phyloP scores from a whole-genome alignment of 2,888 invertebrate species.

The Phalangium opilio region DNA sequence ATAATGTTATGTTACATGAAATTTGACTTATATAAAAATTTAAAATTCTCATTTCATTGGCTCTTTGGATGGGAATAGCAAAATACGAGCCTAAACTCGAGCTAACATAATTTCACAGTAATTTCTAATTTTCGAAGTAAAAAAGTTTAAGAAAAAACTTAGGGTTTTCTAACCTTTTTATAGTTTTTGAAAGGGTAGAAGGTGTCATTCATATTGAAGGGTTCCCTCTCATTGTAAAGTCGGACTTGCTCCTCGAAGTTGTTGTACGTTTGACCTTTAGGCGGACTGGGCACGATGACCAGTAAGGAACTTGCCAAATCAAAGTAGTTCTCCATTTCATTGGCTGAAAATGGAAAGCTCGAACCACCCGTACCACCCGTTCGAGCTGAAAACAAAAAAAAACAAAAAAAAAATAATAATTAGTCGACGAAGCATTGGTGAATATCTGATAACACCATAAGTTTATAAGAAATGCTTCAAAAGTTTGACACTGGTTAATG shows the following conservation, averaged over 20 bases:
- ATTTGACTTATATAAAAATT: too few relatives aligned
- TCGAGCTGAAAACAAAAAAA: neutral
- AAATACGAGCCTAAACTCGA: neutral
- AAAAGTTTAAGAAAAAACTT: too few relatives aligned
- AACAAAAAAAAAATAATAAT: neutral
- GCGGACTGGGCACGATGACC: slow-evolving; percentile 20
- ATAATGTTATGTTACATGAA: too few relatives aligned
- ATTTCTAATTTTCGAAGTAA: too few relatives aligned
- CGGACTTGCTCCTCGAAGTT: slow-evolving; percentile 65
- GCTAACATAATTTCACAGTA: neutral
- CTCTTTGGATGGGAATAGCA: neutral
- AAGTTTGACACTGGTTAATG: too few relatives aligned
- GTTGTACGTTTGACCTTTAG: slow-evolving; percentile 31
- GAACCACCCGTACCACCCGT: neutral
- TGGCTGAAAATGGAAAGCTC: neutral
- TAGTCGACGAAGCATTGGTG: too few relatives aligned
- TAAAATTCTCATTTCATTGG: neutral
- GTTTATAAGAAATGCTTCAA: too few relatives aligned
- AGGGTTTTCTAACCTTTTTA: slow-evolving; percentile 14
- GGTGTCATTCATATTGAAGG: slow-evolving; percentile 50
- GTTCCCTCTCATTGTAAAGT: slow-evolving; percentile 55
- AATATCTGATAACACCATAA: too few relatives aligned
- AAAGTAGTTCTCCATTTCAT: neutral
- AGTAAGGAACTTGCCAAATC: slow-evolving; percentile 19
- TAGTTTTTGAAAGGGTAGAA: slow-evolving; percentile 10